Conservation (phyloP, 1,140 invertebrate genomes). For the Tyrophagus putrescentiae region DNA sequence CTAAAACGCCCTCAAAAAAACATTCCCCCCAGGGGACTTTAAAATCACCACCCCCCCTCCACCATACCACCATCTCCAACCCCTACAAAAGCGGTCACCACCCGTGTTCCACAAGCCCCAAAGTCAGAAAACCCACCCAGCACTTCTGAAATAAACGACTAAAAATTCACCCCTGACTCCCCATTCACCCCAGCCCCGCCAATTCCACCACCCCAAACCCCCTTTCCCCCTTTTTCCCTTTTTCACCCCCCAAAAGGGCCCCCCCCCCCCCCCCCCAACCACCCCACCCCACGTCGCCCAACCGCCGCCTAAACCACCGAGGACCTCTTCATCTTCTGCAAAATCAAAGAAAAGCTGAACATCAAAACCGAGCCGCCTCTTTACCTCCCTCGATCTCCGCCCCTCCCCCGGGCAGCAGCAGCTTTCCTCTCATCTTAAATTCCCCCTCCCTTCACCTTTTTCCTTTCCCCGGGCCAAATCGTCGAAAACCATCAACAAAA, state of each 20-base stretch:
- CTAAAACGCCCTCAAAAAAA: too few relatives aligned
- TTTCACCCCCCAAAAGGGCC: neutral
- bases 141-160: neutral
- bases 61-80: too few relatives aligned
- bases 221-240: neutral
- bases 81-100: too few relatives aligned
- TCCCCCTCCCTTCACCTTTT: neutral
- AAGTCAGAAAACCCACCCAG: too few relatives aligned
- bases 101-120: too few relatives aligned
- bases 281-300: neutral
- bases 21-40: too few relatives aligned
- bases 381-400: neutral
- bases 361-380: constrained; percentile 25
- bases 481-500: neutral
- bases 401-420: neutral
- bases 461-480: neutral
- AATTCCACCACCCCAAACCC: neutral
- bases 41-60: too few relatives aligned
- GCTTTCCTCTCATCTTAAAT: too few relatives aligned
- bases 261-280: neutral
- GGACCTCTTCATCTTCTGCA: constrained; percentile 28
- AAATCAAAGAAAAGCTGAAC: constrained; percentile 28
- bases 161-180: neutral
- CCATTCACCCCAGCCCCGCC: neutral
- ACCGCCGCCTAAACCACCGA: constrained; percentile 22